Conservation (phyloP, 2,888 invertebrate genomes). For the Rhaphigaster nebulosa region DNA sequence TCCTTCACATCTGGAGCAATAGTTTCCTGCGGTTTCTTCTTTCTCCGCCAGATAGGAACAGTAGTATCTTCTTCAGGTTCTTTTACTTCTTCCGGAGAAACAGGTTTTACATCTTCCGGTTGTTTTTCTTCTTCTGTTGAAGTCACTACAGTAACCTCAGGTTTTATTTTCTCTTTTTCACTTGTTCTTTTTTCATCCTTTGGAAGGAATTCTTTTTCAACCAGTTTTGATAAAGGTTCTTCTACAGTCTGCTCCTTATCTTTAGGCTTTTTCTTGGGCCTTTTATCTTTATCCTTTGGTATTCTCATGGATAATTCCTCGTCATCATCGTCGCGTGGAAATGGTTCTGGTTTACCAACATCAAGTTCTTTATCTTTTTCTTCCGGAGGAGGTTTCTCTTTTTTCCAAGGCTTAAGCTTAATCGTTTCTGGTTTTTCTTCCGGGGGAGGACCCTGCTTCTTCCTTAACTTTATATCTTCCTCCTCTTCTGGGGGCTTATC, state of each 20-base stretch:
- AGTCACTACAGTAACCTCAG: slow-evolving; percentile 65
- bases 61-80: slow-evolving; percentile 67
- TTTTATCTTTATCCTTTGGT: slow-evolving; percentile 65
- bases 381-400: slow-evolving; percentile 67
- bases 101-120: slow-evolving; percentile 61
- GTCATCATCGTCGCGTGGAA: slow-evolving; percentile 66
- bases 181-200: not conserved
- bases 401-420: slow-evolving; percentile 68
- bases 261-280: slow-evolving; percentile 49
- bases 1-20: slow-evolving; percentile 60
- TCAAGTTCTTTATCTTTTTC: slow-evolving; percentile 65
- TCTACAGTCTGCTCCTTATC: slow-evolving; percentile 55
- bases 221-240: not conserved
- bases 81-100: slow-evolving; percentile 45
- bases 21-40: slow-evolving; percentile 54
- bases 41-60: slow-evolving; percentile 60
- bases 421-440: slow-evolving; percentile 68
- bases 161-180: slow-evolving; percentile 67
- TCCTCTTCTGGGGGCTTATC: slow-evolving; percentile 66
- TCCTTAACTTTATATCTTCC: slow-evolving; percentile 68
- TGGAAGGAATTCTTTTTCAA: not conserved
- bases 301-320: slow-evolving; percentile 64
- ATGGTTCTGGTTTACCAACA: slow-evolving; percentile 66
- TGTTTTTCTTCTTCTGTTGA: slow-evolving; percentile 62
- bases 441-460: slow-evolving; percentile 69